Base-by-base conservation (phyloP, 2,113 vertebrate species). In the Ceyx margarethae region DNA sequence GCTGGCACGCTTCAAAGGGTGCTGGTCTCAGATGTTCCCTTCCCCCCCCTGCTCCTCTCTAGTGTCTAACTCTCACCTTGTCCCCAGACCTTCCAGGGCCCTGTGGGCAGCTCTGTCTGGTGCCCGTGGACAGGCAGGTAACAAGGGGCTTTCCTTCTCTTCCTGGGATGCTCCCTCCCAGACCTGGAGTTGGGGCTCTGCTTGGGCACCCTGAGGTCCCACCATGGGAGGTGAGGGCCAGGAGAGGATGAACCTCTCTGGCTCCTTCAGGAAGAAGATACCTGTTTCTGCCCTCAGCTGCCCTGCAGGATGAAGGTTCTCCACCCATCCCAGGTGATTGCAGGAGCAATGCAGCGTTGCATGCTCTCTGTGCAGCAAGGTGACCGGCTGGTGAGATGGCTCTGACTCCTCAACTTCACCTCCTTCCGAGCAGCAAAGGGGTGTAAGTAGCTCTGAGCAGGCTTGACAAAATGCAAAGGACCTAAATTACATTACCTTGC, bases 401-500 rank as follows among this genome's bases (percentile, higher is more conserved):
- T 37, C 33, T 15, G 60, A 5, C 22, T 66, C 20, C 13, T 23
- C 29, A 16, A 5, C 56, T 78, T 74, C 5, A 0, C 48, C 45
- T 54, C 33, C 42, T 16, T 28, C 0, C 0, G 17, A 6, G 26
- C 78, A 79, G 83, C 37, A 31, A 43, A n/a, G 0, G 3, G 65
- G 66, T 22, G 54, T 65, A 77, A 93, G 90, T 6, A 83, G 89
- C 35, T 79, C 93, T 87, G 90, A 93, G 91, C 25, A 37, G 94
- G 74, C 37, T 58, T 60, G 74, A 77, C 64, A 54, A 77, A 93
- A 91, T 21, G 21, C 81, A 40, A 72, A 73, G 90, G 56, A 83
- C 87, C 90, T 46, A 76, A 95, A 90, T 92, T 92, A 40, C 86
- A 73, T 91, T 94, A 92, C 91, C 95, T 95, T 83, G 87, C 62